Base-by-base conservation (phyloP, 2,113 vertebrate species). In the Chascanopsetta lugubris region DNA sequence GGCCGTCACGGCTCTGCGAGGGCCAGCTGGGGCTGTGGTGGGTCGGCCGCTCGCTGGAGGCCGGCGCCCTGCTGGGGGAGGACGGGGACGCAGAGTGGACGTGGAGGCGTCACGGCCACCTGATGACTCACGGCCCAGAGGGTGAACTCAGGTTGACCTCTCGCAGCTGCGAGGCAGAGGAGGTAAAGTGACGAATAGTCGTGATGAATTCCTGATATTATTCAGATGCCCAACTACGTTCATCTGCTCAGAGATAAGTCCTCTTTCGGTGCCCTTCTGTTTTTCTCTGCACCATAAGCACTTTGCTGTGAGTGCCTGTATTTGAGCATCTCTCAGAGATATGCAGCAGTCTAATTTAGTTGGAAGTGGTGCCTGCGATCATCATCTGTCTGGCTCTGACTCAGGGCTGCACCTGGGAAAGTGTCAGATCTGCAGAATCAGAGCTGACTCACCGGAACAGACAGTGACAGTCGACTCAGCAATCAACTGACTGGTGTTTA, bases 1-100 rank as follows among this genome's bases (percentile, higher is more conserved):
- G 88, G 3, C 88, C 88, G 0, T 90, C 88, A 0, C 46, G 8
- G 55, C 56, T 64, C 57, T 61, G 73, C 0, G 54, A 64, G 57
- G 80, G 77, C 47, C 30, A 57, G 2, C 47, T 84, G 50, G 87
- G 88, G 15, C 80, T 90, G 47, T 90, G 88, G 88, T 90, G 88
- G 88, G 87, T 89, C 0, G 88, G 87, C 27, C 46, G 45, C 42
- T 32, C 72, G 5, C 70, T 87, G 72, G 42, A 65, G 65, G 64
- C 77, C 1, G 88, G 88, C 1, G 45, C 48, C 24, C 71, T 81
- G 64, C 69, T 89, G 50, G 77, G 80, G n/a, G 65, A 32, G 36
- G 59, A 72, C 0, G 65, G 49, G 8, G 79, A 75, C 57, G 3
- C 59, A 0, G 69, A 54, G 42, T 64, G 71, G 76, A 6, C 34